Percentiles rank a stretch among this genome's conserved stretches.
Conservation (phyloP, 2,113 vertebrate species). For the Calypte anna region DNA sequence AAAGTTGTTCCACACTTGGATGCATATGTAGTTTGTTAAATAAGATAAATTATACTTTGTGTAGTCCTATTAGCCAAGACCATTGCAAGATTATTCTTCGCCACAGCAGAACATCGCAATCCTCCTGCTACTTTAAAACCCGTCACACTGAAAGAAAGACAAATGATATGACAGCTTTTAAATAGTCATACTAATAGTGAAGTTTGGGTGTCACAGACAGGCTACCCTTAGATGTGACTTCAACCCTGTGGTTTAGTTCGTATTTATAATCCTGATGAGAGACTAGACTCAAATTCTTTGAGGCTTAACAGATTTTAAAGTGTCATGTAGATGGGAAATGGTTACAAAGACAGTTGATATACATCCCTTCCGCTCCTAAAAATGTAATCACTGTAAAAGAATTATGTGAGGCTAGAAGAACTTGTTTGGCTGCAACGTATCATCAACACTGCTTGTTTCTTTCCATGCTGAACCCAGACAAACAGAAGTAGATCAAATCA, state of each 20-base stretch:
- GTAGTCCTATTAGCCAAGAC: neutral
- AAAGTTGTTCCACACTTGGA: neutral
- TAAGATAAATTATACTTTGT: neutral
- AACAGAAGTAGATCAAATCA: conserved; percentile 11
- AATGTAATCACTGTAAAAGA: conserved; percentile 66
- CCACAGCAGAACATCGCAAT: neutral
- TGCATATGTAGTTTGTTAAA: neutral
- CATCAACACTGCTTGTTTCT: conserved; percentile 24
- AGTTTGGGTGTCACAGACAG: neutral
- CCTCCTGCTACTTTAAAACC: neutral
- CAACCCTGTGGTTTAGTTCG: neutral
- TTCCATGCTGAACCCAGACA: conserved; percentile 28
- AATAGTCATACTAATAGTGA: neutral
- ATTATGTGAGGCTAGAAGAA: conserved; percentile 62
- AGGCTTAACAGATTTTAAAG: neutral
- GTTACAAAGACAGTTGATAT: conserved; percentile 8
- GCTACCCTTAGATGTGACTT: neutral
- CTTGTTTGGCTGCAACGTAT: conserved; percentile 44
- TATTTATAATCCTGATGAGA: neutral
- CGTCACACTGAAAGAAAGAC: neutral
- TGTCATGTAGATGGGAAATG: neutral
- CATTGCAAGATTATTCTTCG: neutral
- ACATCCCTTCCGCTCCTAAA: conserved; percentile 38
- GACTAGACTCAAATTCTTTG: neutral
- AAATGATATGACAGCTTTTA: neutral